Percentiles rank a stretch among this genome's conserved stretches.
Conservation (phyloP, 2,113 vertebrate species). For the Amphiprion ocellaris region DNA sequence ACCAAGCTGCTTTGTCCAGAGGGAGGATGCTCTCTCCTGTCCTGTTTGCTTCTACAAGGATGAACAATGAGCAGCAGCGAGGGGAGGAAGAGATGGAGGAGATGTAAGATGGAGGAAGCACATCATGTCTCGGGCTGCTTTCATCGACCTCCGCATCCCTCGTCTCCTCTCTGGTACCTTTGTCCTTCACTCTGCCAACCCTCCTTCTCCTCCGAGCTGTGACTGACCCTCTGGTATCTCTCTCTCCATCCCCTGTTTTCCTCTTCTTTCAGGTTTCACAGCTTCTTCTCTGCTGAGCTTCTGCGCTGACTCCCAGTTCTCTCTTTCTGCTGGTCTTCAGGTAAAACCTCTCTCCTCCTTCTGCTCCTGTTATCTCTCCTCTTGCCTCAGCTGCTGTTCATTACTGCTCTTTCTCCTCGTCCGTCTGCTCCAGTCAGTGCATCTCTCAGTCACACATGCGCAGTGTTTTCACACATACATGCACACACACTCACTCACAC, state of each 20-base stretch:
- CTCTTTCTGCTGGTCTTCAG: conserved; percentile 38
- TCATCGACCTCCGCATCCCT: conserved; percentile 27
- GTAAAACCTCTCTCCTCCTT: conserved; percentile 35
- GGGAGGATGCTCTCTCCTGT: conserved; percentile 35
- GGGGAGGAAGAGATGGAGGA: conserved; percentile 72
- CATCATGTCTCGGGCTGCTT: conserved; percentile 62
- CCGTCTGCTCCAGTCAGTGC: conserved; percentile 70
- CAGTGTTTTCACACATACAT: conserved; percentile 72
- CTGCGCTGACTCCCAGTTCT: conserved; percentile 14
- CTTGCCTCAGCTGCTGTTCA: conserved; percentile 62
- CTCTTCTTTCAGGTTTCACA: conserved; percentile 24
- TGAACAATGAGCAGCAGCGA: conserved; percentile 19
- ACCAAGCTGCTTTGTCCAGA: conserved; percentile 9
- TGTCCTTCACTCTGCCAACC: conserved; percentile 57
- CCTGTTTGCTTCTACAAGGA: conserved; percentile 34
- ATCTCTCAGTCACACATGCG: conserved; percentile 75
- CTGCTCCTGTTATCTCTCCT: conserved; percentile 47
- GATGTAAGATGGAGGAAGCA: conserved; percentile 78
- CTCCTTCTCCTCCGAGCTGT: conserved; percentile 28
- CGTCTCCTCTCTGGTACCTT: conserved; percentile 30
- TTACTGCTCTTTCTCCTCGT: conserved; percentile 61
- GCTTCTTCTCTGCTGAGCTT: conserved; percentile 40
- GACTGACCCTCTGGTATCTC: conserved; percentile 38
- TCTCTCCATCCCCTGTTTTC: conserved; percentile 46
- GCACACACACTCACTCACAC: conserved; percentile 40